Evolutionary conservation across 2,797 vertebrate genomes (phyloP).

Genomic region (Hoplostethus atlanticus): DNA sequence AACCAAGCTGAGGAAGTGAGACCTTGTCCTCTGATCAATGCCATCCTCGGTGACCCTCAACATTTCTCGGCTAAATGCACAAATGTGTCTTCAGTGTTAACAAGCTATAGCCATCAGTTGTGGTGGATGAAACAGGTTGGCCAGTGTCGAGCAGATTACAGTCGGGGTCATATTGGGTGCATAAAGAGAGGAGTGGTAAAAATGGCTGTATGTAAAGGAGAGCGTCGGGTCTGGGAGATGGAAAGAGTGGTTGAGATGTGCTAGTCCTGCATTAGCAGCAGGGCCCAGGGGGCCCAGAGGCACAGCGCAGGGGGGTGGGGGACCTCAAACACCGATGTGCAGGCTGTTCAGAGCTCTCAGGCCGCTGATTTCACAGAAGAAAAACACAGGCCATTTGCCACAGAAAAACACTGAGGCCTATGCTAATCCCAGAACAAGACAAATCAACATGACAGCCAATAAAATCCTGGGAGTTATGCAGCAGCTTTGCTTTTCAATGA

Average conservation of each 20-base stretch:
- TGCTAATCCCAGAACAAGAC: constrained; percentile 76
- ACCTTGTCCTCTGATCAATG: constrained; percentile 44
- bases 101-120: constrained; percentile 74
- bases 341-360: constrained; percentile 56
- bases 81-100: constrained; percentile 79
- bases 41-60: constrained; percentile 40
- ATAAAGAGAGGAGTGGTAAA: constrained; percentile 50
- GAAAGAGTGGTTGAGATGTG: constrained; percentile 36
- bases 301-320: constrained; percentile 20
- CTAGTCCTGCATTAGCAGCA: constrained; percentile 61
- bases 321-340: constrained; percentile 63
- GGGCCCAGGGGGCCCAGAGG: constrained; percentile 42
- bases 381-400: constrained; percentile 79
- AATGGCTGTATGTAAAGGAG: constrained; percentile 63
- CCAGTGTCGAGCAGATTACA: constrained; percentile 43
- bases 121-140: constrained; percentile 35
- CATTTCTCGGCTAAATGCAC: constrained; percentile 63
- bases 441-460: constrained; percentile 76
- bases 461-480: constrained; percentile 69
- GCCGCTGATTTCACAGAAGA: constrained; percentile 69
- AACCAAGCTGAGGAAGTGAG: constrained; percentile 19
- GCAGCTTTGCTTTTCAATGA: constrained; percentile 66
- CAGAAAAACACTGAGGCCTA: constrained; percentile 71
- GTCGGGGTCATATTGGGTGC: constrained; percentile 47
- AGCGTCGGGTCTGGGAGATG: constrained; percentile 33